Evolutionary conservation across 2,113 vertebrate species (phyloP), one percentile per base, ranked within the genome.

Genomic region (Sceloporus undulatus): DNA sequence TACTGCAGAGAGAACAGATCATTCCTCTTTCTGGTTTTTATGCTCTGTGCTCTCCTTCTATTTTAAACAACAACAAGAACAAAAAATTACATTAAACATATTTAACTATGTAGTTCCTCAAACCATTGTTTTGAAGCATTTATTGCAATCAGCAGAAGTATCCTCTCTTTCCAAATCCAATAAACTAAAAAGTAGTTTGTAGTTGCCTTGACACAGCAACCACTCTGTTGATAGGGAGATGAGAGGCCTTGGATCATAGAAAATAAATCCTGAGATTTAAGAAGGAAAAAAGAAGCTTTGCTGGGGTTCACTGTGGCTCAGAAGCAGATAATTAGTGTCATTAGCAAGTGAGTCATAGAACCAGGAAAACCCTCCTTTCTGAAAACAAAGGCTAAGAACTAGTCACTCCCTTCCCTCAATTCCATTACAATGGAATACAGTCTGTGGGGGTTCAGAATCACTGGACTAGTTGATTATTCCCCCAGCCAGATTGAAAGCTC

Each of bases 341-440:
- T 56, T 85, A 19, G 25, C 13, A 38, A 75, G 23, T 73, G 9
- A 29, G 29, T 77, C 65, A 78, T n/a, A n/a, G 62, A 62, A 48
- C 65, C 29, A 25, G 42, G 42, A 68, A 52, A 70, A 70, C 9
- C 23, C 10, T 84, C 16, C n/a, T 78, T 14, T 71, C 5, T 70
- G 25, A 77, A 78, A 62, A 18, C 23, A 83, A 87, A 68, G 4
- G 4, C 38, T 83, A 21, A 54, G n/a, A 42, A 59, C 11, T n/a
- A 77, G n/a, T 27, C 65, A 71, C 10, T 62, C 29, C 48, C 65
- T 4, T 14, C 27, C 29, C 23, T 56, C 13, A 81, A 21, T 85
- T 82, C 74, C 71, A 25, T 38, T 83, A 16, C 34, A 62, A 14
- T 29, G 71, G 86, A 91, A 92, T 34, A 0, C 86, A 40, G 56